phyloP scores from a whole-genome alignment of 2,888 invertebrate genomes.

The Nemapogon koenigi region DNA sequence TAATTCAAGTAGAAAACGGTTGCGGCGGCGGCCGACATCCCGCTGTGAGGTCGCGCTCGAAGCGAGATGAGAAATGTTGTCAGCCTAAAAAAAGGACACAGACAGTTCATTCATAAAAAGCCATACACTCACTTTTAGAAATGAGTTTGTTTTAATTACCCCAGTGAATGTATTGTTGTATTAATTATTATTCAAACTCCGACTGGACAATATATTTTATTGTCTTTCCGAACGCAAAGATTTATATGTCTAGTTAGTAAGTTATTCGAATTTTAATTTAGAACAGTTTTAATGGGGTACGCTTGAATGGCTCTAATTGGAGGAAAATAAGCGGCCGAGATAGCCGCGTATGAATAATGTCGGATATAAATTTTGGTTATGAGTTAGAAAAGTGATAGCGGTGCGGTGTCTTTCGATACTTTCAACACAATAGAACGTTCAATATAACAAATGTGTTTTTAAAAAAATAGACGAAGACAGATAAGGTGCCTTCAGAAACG shows the following conservation, averaged over 20 bases:
- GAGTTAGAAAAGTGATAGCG: slow-evolving; percentile 40
- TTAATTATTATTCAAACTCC: slow-evolving; percentile 42
- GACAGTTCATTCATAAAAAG: slow-evolving; percentile 54
- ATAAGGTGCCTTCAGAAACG: slow-evolving; percentile 20
- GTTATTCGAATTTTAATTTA: slow-evolving; percentile 64
- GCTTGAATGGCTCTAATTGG: slow-evolving; percentile 62
- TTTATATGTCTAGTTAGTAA: slow-evolving; percentile 64
- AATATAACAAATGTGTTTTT: slow-evolving; percentile 45
- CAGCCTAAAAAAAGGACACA: slow-evolving; percentile 34
- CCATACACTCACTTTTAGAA: slow-evolving; percentile 44
- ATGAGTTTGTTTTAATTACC: slow-evolving; percentile 65
- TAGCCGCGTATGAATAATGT: slow-evolving; percentile 46
- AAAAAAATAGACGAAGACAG: slow-evolving; percentile 41
- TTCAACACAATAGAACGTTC: slow-evolving; percentile 33
- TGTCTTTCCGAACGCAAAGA: slow-evolving; percentile 49
- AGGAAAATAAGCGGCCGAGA: slow-evolving; percentile 51
- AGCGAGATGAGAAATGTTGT: slow-evolving; percentile 58
- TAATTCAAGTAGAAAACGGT: slow-evolving; percentile 51
- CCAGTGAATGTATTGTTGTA: slow-evolving; percentile 52
- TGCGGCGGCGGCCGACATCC: slow-evolving; percentile 40
- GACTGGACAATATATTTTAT: slow-evolving; percentile 61
- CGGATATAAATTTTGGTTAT: slow-evolving; percentile 54
- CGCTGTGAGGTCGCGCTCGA: slow-evolving; percentile 44
- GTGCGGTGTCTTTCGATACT: slow-evolving; percentile 32
- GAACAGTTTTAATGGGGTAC: slow-evolving; percentile 59